Percentiles rank a stretch among this genome's conserved stretches.
phyloP scores from a whole-genome alignment of 2,888 invertebrate genomes.

The Drosophila longiperda region DNA sequence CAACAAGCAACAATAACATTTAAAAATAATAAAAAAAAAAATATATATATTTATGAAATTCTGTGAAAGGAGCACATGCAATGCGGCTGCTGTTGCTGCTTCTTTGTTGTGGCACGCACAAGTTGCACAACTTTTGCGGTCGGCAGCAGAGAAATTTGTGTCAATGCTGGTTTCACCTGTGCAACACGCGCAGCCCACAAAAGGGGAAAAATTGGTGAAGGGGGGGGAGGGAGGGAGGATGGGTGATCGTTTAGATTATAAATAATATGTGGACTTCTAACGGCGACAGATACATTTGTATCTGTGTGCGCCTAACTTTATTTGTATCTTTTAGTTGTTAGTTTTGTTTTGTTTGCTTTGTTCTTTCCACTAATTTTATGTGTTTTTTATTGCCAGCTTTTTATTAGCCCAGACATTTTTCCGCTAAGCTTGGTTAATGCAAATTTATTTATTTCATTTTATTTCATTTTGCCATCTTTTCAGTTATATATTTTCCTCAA shows the following conservation, averaged over 20 bases:
- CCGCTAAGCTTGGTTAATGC: slow-evolving; percentile 74
- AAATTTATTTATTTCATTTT: slow-evolving; percentile 74
- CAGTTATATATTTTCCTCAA: not conserved
- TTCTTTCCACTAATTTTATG: slow-evolving; percentile 72
- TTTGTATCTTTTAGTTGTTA: slow-evolving; percentile 17
- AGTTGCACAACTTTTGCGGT: slow-evolving; percentile 46
- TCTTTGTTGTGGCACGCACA: slow-evolving; percentile 14
- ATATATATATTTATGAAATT: not conserved
- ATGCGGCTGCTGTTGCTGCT: not conserved
- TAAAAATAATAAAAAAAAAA: slow-evolving; percentile 34
- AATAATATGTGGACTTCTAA: slow-evolving; percentile 59
- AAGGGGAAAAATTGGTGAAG: not conserved
- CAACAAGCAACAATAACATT: slow-evolving; percentile 14
- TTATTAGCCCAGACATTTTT: slow-evolving; percentile 78
- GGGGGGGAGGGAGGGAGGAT: not conserved
- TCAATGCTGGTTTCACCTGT: slow-evolving; percentile 66
- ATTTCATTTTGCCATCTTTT: slow-evolving; percentile 36
- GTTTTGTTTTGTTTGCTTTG: not conserved
- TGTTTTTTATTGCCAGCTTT: slow-evolving; percentile 76
- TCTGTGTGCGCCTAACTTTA: slow-evolving; percentile 10
- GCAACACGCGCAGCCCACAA: slow-evolving; percentile 60
- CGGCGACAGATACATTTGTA: slow-evolving; percentile 64
- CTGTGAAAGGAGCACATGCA: not conserved
- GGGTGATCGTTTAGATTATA: slow-evolving; percentile 50
- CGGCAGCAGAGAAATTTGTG: slow-evolving; percentile 35